phyloP scores from a whole-genome alignment of 2,113 vertebrate species.

The Muscicapa adusta region DNA sequence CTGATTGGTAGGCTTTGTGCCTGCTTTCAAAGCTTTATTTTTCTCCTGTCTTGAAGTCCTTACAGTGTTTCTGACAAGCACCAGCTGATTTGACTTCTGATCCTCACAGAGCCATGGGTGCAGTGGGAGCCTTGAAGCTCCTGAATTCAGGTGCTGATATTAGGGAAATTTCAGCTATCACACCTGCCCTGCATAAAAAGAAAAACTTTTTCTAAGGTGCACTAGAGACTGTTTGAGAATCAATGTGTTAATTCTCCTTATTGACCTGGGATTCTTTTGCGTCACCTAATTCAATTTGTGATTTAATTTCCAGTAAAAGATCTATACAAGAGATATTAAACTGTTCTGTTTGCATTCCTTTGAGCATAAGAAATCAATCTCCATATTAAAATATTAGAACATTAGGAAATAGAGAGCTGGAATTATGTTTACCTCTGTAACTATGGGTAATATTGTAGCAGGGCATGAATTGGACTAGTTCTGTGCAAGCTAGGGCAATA shows the following conservation, averaged over 20 bases:
- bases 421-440: background rate
- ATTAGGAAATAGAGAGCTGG: background rate
- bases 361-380: background rate
- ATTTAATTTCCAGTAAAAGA: background rate
- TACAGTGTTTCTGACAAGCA: background rate
- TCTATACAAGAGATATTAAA: background rate
- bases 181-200: background rate
- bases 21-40: background rate
- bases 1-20: background rate
- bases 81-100: background rate
- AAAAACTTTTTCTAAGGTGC: background rate
- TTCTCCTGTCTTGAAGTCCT: background rate
- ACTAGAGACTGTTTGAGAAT: background rate
- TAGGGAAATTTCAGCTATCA: background rate
- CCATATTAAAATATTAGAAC: background rate
- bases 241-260: background rate
- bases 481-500: background rate
- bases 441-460: background rate
- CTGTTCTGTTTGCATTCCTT: background rate
- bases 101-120: background rate
- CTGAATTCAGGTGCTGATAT: background rate
- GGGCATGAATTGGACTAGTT: background rate
- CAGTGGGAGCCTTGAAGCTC: background rate
- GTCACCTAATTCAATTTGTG: background rate
- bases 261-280: background rate